Percentiles rank a stretch among this genome's conserved stretches.
These are phyloP conservation scores for Orientallactaga bullata DNA, from an alignment of 2,113 vertebrate species.

Conservation along the genomic window DNA sequence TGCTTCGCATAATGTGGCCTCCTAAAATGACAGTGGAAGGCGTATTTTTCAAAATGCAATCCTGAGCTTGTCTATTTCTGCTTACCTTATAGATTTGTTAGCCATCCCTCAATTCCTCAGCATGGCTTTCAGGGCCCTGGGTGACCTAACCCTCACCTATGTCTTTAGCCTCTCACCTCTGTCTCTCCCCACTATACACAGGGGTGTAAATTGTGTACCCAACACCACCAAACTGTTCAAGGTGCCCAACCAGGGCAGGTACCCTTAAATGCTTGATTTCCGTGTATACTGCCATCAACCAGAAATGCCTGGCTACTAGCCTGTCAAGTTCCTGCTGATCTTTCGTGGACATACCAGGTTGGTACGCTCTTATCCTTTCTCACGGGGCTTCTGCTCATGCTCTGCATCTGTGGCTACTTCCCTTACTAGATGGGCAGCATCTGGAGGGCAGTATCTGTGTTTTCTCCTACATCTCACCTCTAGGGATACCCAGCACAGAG, in stretches of 20 bases:
- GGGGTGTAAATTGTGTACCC: not conserved
- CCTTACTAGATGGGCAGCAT: not conserved
- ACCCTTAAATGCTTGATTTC: constrained; percentile 12
- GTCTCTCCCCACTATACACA: not conserved
- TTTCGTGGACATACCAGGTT: not conserved
- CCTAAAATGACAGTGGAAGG: not conserved
- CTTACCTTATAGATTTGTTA: not conserved
- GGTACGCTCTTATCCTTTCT: not conserved
- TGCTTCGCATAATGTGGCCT: not conserved
- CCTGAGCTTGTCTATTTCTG: not conserved
- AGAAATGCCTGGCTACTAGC: not conserved
- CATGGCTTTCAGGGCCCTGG: not conserved
- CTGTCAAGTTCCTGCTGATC: not conserved
- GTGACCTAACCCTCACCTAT: not conserved
- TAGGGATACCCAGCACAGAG: not conserved
- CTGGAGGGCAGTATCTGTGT: not conserved
- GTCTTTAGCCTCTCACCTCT: not conserved
- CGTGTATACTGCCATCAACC: not conserved
- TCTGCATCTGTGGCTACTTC: not conserved
- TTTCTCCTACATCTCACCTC: not conserved
- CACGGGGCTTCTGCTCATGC: not conserved
- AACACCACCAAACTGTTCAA: not conserved
- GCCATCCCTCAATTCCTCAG: not conserved
- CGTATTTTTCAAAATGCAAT: constrained; percentile 25
- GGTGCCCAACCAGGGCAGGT: not conserved